Evolutionary conservation across 2,797 vertebrate genomes (phyloP), one percentile per base, ranked within the genome.

Genomic region (Sebastes minor): DNA sequence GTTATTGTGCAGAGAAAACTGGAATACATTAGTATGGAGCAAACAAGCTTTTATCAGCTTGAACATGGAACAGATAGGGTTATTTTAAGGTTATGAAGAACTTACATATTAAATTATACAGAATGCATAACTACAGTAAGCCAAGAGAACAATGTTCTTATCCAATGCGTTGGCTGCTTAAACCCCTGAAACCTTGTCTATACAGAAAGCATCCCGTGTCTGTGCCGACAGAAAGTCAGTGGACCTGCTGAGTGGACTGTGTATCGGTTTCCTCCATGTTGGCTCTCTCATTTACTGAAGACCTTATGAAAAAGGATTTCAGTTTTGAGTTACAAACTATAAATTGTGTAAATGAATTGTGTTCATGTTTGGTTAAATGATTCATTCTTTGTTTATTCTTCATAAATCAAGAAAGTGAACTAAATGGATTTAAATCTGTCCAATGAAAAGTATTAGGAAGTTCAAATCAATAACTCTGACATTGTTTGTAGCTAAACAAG

Each of bases 221-320:
- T 35, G 61, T 74, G 69, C 81, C 84, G 81, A 62, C 28, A 78
- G 74, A 86, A 84, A 83, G 56, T 71, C 18, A 49, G 57, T 23
- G 60, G 28, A 60, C 69, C 76, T 56, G 16, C 62, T 74, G 65
- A 23, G 35, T 52, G 32, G 57, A 60, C 8, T 60, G 27, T 30
- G 18, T 10, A 27, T 30, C 18, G 5, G 18, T 11, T 61, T 27
- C 11, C 59, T 60, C 28, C 4, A 8, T 12, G 59, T 20, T 61
- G 6, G 10, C 59, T 32, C 10, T 61, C 5, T 33, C 59, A 18
- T 61, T 61, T 61, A 1, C 30, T 33, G 8, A 32, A 20, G 28
- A 61, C 4, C 59, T 33, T 13, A 3, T 13, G 20, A 22, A 33
- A 33, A 33, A 33, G 20, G 10, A 62, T 33, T 33, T 33, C 20